Percentiles rank a stretch among this genome's conserved stretches.
Evolutionary conservation across 2,888 invertebrate genomes (phyloP).

Genomic region (Sclerodermus sp.): DNA sequence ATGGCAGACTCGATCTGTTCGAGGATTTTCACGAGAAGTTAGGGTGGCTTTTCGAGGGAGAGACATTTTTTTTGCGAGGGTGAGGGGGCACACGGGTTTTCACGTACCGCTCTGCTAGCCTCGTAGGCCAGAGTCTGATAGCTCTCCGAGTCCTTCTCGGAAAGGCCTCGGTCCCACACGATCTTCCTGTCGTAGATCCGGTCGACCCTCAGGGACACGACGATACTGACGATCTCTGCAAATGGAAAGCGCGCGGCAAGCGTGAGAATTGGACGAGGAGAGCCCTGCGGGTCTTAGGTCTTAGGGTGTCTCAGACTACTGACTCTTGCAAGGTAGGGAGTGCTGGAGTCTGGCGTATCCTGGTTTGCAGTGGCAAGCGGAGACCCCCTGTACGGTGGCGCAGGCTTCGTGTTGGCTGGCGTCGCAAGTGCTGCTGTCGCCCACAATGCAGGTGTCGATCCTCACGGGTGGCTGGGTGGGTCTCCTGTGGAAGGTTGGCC

Average conservation of each 20-base stretch:
- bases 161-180: constrained; percentile 75
- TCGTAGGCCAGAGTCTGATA: constrained; percentile 84
- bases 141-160: constrained; percentile 76
- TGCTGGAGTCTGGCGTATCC: constrained; percentile 59
- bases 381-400: constrained; percentile 77
- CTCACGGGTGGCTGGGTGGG: constrained; percentile 73
- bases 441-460: constrained; percentile 92
- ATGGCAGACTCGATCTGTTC: constrained; percentile 84
- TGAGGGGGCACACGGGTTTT: background rate
- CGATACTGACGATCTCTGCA: constrained; percentile 71
- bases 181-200: constrained; percentile 78
- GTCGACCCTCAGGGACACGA: constrained; percentile 80
- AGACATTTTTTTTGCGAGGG: too few relatives aligned
- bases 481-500: constrained; percentile 64
- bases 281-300: background rate
- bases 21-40: too few relatives aligned
- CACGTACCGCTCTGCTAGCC: constrained; percentile 81
- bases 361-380: constrained; percentile 85
- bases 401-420: constrained; percentile 85
- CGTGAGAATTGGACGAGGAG: too few relatives aligned
- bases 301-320: constrained; percentile 1
- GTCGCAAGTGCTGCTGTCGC: constrained; percentile 89
- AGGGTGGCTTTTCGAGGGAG: too few relatives aligned
- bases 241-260: too few relatives aligned
- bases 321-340: constrained; percentile 52